Percentiles rank a stretch among this genome's conserved stretches.
phyloP scores from a whole-genome alignment of 2,113 vertebrate genomes.

The Poeciliopsis retropinna region DNA sequence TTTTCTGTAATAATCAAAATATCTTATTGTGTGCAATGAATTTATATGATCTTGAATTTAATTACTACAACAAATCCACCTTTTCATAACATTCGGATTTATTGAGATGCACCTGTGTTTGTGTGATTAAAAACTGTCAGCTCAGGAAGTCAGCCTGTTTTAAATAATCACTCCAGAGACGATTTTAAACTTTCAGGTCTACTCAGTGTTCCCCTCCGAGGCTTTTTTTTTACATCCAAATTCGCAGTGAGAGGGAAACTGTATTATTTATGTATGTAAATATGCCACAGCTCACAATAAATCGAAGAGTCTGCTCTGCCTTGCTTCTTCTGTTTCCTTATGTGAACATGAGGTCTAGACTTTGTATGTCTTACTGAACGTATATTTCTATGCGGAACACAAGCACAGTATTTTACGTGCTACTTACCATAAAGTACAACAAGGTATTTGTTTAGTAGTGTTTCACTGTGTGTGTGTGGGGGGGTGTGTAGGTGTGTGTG shows the following conservation, averaged over 20 bases:
- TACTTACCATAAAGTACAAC: no score
- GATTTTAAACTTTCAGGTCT: neutral
- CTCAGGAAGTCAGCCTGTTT: neutral
- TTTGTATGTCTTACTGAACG: neutral
- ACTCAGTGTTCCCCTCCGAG: neutral
- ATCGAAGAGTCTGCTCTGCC: neutral
- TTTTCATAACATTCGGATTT: neutral
- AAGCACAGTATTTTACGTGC: neutral
- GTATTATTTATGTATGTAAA: conserved; percentile 64
- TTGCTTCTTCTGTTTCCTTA: neutral
- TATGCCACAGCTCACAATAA: conserved; percentile 22
- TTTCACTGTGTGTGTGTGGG: conserved; percentile 5
- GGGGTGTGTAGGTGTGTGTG: conserved; percentile 20
- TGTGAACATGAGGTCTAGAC: no score
- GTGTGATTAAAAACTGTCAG: neutral
- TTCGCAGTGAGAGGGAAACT: conserved; percentile 7
- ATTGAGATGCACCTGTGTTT: neutral
- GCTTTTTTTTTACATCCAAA: neutral
- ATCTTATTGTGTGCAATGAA: neutral
- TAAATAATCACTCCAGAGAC: neutral
- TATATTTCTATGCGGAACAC: neutral
- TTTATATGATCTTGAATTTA: neutral
- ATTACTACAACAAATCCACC: neutral
- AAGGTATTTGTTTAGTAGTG: neutral
- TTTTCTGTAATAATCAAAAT: neutral